Conservation (phyloP, 2,888 invertebrate genomes). For the Phasia obesa region DNA sequence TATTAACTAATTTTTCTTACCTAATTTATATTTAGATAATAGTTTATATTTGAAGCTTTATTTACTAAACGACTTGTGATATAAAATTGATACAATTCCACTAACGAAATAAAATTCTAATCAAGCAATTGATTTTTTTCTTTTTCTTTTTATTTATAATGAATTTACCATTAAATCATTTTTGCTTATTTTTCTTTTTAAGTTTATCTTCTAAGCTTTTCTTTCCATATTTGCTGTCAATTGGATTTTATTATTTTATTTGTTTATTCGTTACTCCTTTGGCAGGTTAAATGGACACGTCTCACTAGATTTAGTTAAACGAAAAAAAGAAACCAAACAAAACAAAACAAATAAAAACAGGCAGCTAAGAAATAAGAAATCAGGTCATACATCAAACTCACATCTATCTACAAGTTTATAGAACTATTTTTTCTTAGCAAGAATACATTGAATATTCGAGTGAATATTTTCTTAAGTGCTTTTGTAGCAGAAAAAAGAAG, state of each 20-base stretch:
- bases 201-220: neutral
- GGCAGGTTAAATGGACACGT: constrained; percentile 44
- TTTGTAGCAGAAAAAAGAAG: neutral
- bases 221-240: constrained; percentile 1
- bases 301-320: constrained; percentile 16
- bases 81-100: too few species aligned
- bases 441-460: neutral
- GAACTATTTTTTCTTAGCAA: too few species aligned
- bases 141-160: too few species aligned
- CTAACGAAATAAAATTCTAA: too few species aligned
- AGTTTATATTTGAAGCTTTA: too few species aligned
- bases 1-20: too few species aligned
- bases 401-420: neutral
- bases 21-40: too few species aligned
- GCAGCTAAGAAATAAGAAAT: neutral
- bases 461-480: constrained; percentile 9
- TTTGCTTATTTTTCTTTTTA: neutral
- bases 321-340: too few species aligned
- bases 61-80: too few species aligned
- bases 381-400: constrained; percentile 20
- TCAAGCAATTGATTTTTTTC: too few species aligned
- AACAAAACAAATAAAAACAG: neutral
- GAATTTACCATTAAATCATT: too few species aligned
- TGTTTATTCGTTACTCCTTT: constrained; percentile 27
- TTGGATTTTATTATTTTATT: constrained; percentile 21